These are phyloP conservation scores for Acromyrmex charruanus DNA, from an alignment of 1,140 invertebrate species.

Conservation along the genomic window DNA sequence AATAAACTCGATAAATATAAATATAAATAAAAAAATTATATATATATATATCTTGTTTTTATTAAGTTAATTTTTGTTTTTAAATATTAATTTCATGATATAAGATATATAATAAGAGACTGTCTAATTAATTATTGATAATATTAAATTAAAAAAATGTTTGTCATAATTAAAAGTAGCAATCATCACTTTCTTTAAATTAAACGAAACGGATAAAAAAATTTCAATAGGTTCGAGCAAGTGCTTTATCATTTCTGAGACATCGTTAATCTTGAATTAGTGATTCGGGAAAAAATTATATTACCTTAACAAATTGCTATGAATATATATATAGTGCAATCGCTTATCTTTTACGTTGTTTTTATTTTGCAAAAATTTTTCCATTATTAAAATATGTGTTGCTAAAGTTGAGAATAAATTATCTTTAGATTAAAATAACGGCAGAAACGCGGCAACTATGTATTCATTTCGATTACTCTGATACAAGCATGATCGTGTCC, in stretches of 20 bases:
- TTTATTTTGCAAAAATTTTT: conserved; percentile 31
- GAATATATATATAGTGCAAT: background rate
- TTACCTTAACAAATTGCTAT: background rate
- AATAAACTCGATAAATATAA: background rate
- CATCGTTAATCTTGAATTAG: conserved; percentile 4
- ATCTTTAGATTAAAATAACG: conserved; percentile 18
- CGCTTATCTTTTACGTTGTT: background rate
- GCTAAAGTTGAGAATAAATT: conserved; percentile 22
- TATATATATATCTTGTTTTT: no score
- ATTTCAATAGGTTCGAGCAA: background rate
- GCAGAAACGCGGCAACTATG: background rate
- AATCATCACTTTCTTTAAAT: background rate
- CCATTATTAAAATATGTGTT: conserved; percentile 1
- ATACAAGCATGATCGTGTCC: conserved; percentile 27
- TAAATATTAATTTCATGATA: no score
- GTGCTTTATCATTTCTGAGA: background rate
- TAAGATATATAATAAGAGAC: background rate
- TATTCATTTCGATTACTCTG: conserved; percentile 40
- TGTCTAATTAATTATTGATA: background rate
- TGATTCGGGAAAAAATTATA: background rate
- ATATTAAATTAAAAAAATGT: conserved; percentile 2
- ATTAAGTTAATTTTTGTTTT: no score
- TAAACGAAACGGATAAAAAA: background rate
- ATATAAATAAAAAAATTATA: background rate
- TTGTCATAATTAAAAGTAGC: background rate